Percentiles rank a stretch among this genome's conserved stretches.
These are phyloP conservation scores for Cyanoderma ruficeps DNA, from an alignment of 2,113 vertebrate genomes.

Conservation along the genomic window DNA sequence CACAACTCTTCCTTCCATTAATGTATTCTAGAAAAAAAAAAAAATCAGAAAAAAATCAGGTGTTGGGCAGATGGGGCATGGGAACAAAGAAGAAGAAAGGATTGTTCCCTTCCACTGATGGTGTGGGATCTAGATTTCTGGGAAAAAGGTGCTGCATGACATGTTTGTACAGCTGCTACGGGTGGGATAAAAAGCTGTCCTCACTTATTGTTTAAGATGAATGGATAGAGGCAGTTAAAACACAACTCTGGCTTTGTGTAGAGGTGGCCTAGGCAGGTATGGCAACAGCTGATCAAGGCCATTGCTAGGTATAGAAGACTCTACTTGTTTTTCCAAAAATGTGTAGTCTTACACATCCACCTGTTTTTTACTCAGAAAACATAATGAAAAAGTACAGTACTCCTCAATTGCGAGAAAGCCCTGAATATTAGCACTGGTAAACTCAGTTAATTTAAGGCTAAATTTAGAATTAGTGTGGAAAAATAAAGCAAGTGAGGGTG, in stretches of 20 bases:
- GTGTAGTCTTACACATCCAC: neutral
- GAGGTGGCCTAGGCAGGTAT: neutral
- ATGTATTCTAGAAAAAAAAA: neutral
- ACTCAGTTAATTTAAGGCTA: neutral
- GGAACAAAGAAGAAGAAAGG: neutral
- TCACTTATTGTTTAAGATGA: neutral
- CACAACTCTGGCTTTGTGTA: neutral
- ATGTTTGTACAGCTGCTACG: conserved; percentile 27
- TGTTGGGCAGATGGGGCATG: neutral
- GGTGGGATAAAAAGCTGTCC: neutral
- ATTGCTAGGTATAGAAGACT: neutral
- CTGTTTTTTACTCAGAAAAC: neutral
- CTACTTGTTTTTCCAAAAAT: neutral
- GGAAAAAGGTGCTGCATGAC: neutral
- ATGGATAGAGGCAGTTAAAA: neutral
- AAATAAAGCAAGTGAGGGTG: neutral
- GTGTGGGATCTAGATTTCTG: neutral
- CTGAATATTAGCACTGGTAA: neutral
- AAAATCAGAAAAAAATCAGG: neutral
- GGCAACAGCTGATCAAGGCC: neutral
- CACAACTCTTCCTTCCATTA: neutral
- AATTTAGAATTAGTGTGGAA: neutral
- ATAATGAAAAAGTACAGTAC: neutral
- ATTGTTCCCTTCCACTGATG: neutral
- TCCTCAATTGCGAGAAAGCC: neutral